phyloP scores from a whole-genome alignment of 2,113 vertebrate genomes.

The Sylvilagus bachmani region DNA sequence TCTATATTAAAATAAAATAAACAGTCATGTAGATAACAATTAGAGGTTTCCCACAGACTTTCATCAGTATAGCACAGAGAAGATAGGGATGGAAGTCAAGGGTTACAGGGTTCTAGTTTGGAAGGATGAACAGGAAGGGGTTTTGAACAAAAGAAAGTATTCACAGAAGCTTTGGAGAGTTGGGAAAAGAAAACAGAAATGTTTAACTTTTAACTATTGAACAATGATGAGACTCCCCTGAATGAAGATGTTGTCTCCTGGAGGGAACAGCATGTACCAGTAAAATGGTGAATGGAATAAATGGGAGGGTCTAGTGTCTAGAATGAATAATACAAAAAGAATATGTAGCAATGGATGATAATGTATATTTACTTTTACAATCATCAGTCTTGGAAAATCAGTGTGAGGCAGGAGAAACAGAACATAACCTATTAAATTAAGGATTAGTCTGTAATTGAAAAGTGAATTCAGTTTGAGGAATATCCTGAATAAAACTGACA shows the following conservation, averaged over 20 bases:
- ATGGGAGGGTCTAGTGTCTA: not conserved
- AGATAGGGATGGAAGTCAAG: not conserved
- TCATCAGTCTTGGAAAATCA: not conserved
- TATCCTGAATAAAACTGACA: not conserved
- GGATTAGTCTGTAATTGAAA: not conserved
- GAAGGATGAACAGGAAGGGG: not conserved
- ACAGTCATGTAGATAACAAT: not conserved
- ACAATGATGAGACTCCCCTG: not conserved
- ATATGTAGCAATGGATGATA: not conserved
- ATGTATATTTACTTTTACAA: not conserved
- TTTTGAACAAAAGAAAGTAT: not conserved
- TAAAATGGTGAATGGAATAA: not conserved
- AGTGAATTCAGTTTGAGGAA: not conserved
- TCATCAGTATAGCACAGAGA: not conserved
- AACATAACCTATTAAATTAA: not conserved
- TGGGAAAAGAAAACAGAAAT: not conserved
- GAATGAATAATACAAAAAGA: not conserved
- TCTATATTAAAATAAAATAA: slow-evolving; percentile 37
- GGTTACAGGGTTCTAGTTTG: not conserved
- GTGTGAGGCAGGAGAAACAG: not conserved
- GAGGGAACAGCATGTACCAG: not conserved
- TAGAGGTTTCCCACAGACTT: not conserved
- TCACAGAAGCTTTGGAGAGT: not conserved
- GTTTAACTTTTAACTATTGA: not conserved
- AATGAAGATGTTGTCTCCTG: not conserved